Evolutionary conservation across 2,113 vertebrate genomes (phyloP), one percentile per base, ranked within the genome.

Genomic region (Aix galericulata): DNA sequence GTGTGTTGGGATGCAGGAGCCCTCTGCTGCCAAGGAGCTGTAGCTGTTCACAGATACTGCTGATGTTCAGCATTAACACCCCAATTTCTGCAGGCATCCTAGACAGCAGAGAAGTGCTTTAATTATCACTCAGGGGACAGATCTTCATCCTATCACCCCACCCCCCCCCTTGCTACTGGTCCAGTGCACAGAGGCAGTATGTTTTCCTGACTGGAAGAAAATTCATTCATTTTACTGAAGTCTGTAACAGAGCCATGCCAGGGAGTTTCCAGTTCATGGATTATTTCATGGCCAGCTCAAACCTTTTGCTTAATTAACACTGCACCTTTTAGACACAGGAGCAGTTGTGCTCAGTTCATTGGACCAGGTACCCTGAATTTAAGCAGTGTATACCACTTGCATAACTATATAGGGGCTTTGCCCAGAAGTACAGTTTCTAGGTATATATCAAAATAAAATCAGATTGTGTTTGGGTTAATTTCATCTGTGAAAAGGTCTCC

Each of bases 121-220:
- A 29, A 17, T 63, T 5, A 26, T 23, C 46, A 29, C 25, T 14
- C n/a, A 59, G 42, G 72, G 36, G 11, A 9, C 32, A 60, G n/a
- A 11, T 56, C 17, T 50, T 26, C 52, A 48, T 71, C n/a, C 16
- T 40, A 1, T 38, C 14, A 8, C 13, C 36, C 36, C 36, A n/a
- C 27, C 12, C 8, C 36, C 17, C n/a, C 32, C 63, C 25, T 73
- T 58, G 31, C 23, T 16, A 4, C 21, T 0, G 2, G 23, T 32
- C 48, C n/a, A 0, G 0, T 7, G 4, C 17, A 52, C 14, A 2
- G 31, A 71, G 80, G 48, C 11, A 15, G 50, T 17, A 13, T 8
- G 2, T 68, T 87, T 71, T 82, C 64, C 36, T 32, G 25, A 4
- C n/a, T 42, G 40, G 69, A 81, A 36, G 9, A 59, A 34, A 21